Conservation (phyloP, 1,140 invertebrate genomes). For the Dermatophagoides farinae region DNA sequence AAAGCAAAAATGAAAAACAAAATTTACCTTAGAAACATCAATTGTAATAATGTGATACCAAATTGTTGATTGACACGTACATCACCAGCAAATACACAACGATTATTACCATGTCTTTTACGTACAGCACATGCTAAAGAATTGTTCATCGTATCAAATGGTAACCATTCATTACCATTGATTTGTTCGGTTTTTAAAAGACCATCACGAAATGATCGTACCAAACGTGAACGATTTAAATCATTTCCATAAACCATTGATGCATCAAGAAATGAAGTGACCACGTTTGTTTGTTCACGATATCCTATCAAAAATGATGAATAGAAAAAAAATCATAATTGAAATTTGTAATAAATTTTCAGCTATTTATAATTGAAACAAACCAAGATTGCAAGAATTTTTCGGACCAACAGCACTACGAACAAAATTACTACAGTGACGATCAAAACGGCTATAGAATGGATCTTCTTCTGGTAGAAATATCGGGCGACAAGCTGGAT, state of each 20-base stretch:
- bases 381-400: constrained; percentile 12
- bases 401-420: constrained; percentile 14
- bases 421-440: constrained; percentile 20
- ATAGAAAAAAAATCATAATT: constrained; percentile 26
- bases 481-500: constrained; percentile 21
- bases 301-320: too few species aligned
- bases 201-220: constrained; percentile 15
- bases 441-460: constrained; percentile 17
- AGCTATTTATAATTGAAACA: not conserved
- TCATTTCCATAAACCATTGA: constrained; percentile 89
- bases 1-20: not conserved
- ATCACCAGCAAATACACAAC: constrained; percentile 23
- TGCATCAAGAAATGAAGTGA: constrained; percentile 87
- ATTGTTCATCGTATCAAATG: constrained; percentile 12
- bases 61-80: constrained; percentile 31
- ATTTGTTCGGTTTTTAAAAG: not conserved
- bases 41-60: constrained; percentile 26
- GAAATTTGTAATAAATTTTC: not conserved
- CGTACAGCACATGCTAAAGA: not conserved
- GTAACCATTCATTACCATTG: constrained; percentile 15
- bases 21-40: constrained; percentile 21
- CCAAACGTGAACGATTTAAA: constrained; percentile 12
- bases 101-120: not conserved
- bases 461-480: constrained; percentile 17
- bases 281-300: constrained; percentile 86